Conservation (phyloP, 2,113 vertebrate species). For the Siniperca knerii region DNA sequence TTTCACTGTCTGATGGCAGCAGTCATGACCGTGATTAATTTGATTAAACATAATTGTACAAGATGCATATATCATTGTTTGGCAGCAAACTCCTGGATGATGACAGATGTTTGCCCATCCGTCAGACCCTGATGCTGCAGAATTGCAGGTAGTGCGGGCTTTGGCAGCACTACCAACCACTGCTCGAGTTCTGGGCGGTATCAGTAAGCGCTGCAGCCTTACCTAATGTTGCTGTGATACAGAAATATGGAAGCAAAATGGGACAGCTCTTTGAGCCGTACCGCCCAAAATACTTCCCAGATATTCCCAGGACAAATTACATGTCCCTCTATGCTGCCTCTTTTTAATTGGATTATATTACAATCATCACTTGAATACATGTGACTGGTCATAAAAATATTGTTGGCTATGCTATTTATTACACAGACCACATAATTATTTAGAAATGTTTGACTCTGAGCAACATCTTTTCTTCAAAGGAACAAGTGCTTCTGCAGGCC, state of each 20-base stretch:
- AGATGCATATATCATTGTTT: neutral
- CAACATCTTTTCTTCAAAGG: neutral
- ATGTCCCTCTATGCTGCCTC: neutral
- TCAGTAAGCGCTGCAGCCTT: neutral
- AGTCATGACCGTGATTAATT: neutral
- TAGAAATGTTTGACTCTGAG: too few relatives aligned
- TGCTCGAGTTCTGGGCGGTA: neutral
- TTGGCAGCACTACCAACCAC: too few relatives aligned
- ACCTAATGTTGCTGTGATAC: neutral
- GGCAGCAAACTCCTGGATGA: neutral
- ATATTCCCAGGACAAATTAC: conserved; percentile 1
- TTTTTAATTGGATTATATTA: neutral
- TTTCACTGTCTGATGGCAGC: neutral
- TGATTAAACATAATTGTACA: neutral
- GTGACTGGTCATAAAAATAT: neutral
- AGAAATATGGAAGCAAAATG: neutral
- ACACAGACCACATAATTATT: neutral
- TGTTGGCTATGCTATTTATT: neutral
- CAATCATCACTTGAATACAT: neutral
- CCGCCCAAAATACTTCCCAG: neutral
- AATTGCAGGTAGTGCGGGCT: neutral
- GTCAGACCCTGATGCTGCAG: neutral
- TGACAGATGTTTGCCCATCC: neutral
- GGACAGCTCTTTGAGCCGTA: neutral
- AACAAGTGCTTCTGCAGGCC: neutral